Conservation (phyloP, 2,797 vertebrate species). For the Rhinatrema bivittatum region DNA sequence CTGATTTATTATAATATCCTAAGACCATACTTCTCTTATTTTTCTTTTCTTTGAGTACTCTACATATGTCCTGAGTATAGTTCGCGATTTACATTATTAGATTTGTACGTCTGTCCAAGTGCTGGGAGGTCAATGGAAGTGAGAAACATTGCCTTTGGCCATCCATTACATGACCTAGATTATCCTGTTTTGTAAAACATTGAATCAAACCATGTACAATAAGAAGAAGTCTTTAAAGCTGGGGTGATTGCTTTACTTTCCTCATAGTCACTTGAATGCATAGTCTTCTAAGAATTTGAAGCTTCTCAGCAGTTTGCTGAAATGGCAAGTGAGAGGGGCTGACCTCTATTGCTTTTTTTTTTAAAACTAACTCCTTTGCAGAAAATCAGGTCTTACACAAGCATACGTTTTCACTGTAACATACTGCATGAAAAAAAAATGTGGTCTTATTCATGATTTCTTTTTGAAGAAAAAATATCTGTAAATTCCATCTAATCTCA, state of each 20-base stretch:
- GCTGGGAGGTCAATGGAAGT: constrained; percentile 37
- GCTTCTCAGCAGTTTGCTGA: constrained; percentile 31
- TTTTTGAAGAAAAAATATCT: constrained; percentile 8
- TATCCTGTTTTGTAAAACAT: constrained; percentile 32
- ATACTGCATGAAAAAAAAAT: not conserved
- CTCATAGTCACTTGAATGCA: constrained; percentile 22
- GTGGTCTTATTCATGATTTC: constrained; percentile 4
- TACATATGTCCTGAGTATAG: constrained; percentile 15
- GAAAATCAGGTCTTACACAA: constrained; percentile 17
- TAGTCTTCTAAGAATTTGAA: constrained; percentile 31
- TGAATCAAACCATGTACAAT: constrained; percentile 14
- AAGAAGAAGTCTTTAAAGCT: constrained; percentile 31
- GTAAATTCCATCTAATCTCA: not conserved
- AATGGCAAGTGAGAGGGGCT: constrained; percentile 21
- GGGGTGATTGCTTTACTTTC: constrained; percentile 27
- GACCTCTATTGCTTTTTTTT: constrained; percentile 14
- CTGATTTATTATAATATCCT: no score
- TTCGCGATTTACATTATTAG: constrained; percentile 32
- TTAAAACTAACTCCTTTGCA: constrained; percentile 20
- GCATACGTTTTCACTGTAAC: constrained; percentile 1
- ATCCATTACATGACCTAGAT: constrained; percentile 36
- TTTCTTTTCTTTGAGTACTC: constrained; percentile 22
- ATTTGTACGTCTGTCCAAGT: constrained; percentile 33
- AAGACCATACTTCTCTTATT: no score
- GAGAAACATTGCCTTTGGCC: constrained; percentile 43